Evolutionary conservation across 2,888 invertebrate species (phyloP).

Genomic region (Eristalis intricaria): DNA sequence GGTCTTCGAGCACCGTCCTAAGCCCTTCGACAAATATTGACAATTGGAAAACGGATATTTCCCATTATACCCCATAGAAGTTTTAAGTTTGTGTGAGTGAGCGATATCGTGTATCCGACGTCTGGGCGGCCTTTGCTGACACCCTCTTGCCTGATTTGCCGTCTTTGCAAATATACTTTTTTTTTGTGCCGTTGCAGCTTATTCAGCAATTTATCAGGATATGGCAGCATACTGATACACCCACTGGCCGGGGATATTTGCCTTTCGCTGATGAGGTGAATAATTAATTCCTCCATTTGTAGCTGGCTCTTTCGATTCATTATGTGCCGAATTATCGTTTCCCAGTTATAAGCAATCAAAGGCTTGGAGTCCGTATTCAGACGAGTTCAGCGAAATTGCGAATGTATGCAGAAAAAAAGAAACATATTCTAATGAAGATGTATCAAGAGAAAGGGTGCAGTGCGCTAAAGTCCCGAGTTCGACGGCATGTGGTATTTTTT

Average conservation of each 20-base stretch:
- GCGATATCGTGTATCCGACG: conserved; percentile 5
- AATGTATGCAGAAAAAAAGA: no score
- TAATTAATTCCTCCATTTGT: conserved; percentile 36
- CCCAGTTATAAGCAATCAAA: no score
- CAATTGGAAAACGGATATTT: conserved; percentile 65
- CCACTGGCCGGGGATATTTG: conserved; percentile 19
- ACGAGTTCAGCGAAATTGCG: no score
- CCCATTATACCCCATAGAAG: conserved; percentile 49
- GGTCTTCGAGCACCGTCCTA: conserved; percentile 27
- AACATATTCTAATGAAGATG: no score
- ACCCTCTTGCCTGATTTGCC: not conserved
- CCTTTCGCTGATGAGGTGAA: conserved; percentile 48
- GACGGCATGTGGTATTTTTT: no score
- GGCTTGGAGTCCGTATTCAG: no score
- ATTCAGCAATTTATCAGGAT: conserved; percentile 53
- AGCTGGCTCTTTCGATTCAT: not conserved
- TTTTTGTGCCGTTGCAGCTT: not conserved
- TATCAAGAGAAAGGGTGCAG: no score
- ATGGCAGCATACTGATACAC: not conserved
- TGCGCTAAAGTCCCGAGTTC: no score
- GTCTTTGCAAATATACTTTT: conserved; percentile 5
- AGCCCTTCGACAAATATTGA: conserved; percentile 65
- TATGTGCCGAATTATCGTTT: not conserved
- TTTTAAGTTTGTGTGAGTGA: conserved; percentile 35
- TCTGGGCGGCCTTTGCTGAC: not conserved